These are phyloP conservation scores for Nestor notabilis DNA, from an alignment of 2,113 vertebrate species.

Conservation along the genomic window DNA sequence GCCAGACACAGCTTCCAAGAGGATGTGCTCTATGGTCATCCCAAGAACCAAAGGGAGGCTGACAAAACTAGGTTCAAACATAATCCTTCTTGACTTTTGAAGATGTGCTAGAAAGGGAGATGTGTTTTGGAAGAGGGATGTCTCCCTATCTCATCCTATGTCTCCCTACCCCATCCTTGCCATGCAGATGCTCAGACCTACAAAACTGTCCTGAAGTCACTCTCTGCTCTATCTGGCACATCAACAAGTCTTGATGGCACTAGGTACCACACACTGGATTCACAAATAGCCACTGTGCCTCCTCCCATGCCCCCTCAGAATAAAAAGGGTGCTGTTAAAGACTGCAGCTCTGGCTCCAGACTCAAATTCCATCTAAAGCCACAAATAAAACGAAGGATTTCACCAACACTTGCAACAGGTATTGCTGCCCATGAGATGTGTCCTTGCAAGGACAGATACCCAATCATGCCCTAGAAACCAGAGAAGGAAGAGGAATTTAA, in stretches of 20 bases:
- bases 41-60: neutral
- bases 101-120: neutral
- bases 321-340: neutral
- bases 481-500: neutral
- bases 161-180: neutral
- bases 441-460: neutral
- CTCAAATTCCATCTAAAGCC: neutral
- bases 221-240: neutral
- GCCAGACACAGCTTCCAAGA: neutral
- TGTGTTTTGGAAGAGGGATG: neutral
- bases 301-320: neutral
- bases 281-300: neutral
- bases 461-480: neutral
- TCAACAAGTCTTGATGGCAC: neutral
- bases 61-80: neutral
- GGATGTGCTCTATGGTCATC: neutral
- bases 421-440: neutral
- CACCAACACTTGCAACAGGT: neutral
- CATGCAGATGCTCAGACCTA: neutral
- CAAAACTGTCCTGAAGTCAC: neutral
- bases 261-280: neutral
- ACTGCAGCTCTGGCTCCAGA: neutral
- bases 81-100: neutral
- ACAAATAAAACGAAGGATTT: neutral
- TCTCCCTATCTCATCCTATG: neutral